Evolutionary conservation across 2,113 vertebrate genomes (phyloP).

Genomic region (Myrmecobius fasciatus): DNA sequence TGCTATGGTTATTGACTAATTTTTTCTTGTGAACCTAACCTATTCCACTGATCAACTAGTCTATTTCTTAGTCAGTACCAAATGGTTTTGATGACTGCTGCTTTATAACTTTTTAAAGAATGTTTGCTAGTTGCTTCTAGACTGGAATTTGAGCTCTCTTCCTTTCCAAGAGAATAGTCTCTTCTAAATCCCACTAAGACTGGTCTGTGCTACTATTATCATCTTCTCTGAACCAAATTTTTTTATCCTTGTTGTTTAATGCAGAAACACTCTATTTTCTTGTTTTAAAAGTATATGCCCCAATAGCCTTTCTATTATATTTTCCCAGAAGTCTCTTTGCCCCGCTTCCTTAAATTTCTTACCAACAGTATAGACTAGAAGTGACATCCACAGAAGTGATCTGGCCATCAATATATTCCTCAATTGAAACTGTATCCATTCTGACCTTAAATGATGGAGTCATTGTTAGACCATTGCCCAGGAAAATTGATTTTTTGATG

Average conservation of each 20-base stretch:
- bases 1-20: too few species aligned
- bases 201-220: background rate
- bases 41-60: too few species aligned
- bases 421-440: too few species aligned
- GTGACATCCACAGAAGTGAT: background rate
- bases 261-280: background rate
- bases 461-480: background rate
- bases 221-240: background rate
- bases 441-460: background rate
- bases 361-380: background rate
- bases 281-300: background rate
- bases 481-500: background rate
- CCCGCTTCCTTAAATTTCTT: background rate
- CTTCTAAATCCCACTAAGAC: background rate
- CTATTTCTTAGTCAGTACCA: too few species aligned
- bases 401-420: background rate
- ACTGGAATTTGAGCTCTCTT: background rate
- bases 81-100: too few species aligned
- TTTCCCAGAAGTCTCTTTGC: background rate
- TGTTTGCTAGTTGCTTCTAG: background rate
- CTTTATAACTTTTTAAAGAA: too few species aligned
- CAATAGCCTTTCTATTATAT: background rate
- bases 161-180: background rate
- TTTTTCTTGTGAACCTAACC: too few species aligned
- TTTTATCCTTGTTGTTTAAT: background rate